phyloP scores from a whole-genome alignment of 2,888 invertebrate species.

The Microctonus hyperodae region DNA sequence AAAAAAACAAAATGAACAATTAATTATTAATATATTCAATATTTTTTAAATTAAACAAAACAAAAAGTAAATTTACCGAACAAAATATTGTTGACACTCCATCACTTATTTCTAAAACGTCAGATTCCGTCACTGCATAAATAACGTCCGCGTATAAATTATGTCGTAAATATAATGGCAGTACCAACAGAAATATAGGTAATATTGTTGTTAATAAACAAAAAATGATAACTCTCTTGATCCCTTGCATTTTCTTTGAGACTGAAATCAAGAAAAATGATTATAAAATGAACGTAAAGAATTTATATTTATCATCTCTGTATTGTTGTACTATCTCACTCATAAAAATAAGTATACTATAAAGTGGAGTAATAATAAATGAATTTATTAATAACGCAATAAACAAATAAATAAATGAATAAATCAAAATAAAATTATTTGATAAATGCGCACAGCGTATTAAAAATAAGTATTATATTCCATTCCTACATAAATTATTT shows the following conservation, averaged over 20 bases:
- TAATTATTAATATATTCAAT: not conserved
- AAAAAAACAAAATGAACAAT: not conserved
- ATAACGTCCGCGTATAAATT: slow-evolving; percentile 78
- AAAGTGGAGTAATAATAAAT: too few species aligned
- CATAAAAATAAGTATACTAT: too few species aligned
- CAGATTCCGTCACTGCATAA: slow-evolving; percentile 83
- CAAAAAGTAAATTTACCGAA: slow-evolving; percentile 55
- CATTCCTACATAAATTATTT: too few species aligned
- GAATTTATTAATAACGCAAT: too few species aligned
- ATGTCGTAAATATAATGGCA: slow-evolving; percentile 80
- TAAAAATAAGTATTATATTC: too few species aligned
- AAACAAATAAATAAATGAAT: too few species aligned
- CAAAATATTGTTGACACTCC: slow-evolving; percentile 86
- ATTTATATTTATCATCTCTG: not conserved
- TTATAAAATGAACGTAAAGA: slow-evolving; percentile 4
- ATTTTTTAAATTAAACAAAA: slow-evolving; percentile 5
- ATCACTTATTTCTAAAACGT: slow-evolving; percentile 82
- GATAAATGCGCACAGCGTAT: too few species aligned
- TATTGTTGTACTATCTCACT: not conserved
- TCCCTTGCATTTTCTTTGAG: slow-evolving; percentile 86
- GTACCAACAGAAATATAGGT: slow-evolving; percentile 77
- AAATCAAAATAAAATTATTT: too few species aligned
- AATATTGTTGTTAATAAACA: slow-evolving; percentile 79
- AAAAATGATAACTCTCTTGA: slow-evolving; percentile 78
- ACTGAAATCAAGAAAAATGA: too few species aligned